Base-by-base conservation (phyloP, 1,140 invertebrate genomes). In the Spodoptera frugiperda region DNA sequence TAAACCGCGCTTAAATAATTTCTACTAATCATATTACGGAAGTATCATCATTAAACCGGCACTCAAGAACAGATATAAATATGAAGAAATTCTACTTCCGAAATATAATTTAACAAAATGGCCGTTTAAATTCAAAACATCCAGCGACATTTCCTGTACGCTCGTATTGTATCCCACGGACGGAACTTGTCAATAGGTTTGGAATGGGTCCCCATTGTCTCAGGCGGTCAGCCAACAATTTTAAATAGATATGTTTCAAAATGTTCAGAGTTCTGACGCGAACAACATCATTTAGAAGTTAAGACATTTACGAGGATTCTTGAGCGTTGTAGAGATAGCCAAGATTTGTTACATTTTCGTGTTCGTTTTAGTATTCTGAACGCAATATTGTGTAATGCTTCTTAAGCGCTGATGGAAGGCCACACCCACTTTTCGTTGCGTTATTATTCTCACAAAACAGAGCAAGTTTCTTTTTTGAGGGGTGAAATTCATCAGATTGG, bases 141-240 rank as follows among this genome's bases (percentile, higher is more conserved):
- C 8, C 33, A 68, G 65, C 65, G 53, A 4, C n/a, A 53, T 68
- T 51, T 68, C 65, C 65, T 68, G 68, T 72, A 33, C 17, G 14
- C 11, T 17, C 25, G 39, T 17, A 10, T 14, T 48, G 39, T 17
- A 10, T 14, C 53, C 68, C 68, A 54, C 39, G 68, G 57, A 72
- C 68, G 68, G 68, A 72, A 72, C 53, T 57, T 8, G 19, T 44
- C 68, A 72, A 72, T 72, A 72, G 68, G 33, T 44, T 21, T 12
- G 59, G 30, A 63, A 44, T 63, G 33, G 33, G n/a, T 17, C 33
- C 4, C 33, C 39, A 72, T 72, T 72, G 68, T 72, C 53, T 55
- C 49, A 55, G 68, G 51, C 68, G 33, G 15, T 15, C 12, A 19
- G 53, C 68, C 51, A 72, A 72, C 68, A 3, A 21, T 72, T 72